These are phyloP conservation scores for Macroglossus sobrinus DNA, from an alignment of 2,113 vertebrate species.

Conservation along the genomic window DNA sequence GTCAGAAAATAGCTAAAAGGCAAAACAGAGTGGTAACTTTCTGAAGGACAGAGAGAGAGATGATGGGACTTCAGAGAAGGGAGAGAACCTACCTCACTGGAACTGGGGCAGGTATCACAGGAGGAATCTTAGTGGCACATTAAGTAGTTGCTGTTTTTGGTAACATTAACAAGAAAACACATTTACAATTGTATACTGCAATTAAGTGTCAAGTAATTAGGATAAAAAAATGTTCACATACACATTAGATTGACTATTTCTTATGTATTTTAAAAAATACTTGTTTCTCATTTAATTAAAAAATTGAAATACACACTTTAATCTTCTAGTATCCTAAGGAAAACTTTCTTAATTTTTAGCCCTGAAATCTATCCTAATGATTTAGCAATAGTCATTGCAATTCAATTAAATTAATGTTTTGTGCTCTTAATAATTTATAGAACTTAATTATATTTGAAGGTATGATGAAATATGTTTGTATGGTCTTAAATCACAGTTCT, in stretches of 20 bases:
- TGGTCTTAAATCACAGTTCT: slow-evolving; percentile 90
- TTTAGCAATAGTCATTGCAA: slow-evolving; percentile 15
- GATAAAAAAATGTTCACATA: slow-evolving; percentile 11
- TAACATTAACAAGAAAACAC: not conserved
- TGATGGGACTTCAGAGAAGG: not conserved
- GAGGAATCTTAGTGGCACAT: not conserved
- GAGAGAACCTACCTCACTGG: not conserved
- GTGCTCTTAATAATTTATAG: slow-evolving; percentile 12
- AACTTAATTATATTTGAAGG: slow-evolving; percentile 90
- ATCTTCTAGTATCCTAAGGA: slow-evolving; percentile 13
- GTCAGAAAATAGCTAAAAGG: not conserved
- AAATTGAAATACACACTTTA: not conserved
- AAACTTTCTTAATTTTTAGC: not conserved
- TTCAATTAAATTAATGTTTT: slow-evolving; percentile 24
- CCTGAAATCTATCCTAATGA: not conserved
- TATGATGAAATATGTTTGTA: slow-evolving; percentile 87
- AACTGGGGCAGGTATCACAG: not conserved
- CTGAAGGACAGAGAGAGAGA: not conserved
- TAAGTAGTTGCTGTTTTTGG: not conserved
- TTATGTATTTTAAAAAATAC: not conserved
- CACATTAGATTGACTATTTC: not conserved
- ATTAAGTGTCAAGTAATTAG: not conserved
- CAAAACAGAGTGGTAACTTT: not conserved
- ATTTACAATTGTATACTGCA: slow-evolving; percentile 52
- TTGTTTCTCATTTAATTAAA: slow-evolving; percentile 52